phyloP scores from a whole-genome alignment of 1,140 invertebrate genomes.

The Ceratosolen solmsi region DNA sequence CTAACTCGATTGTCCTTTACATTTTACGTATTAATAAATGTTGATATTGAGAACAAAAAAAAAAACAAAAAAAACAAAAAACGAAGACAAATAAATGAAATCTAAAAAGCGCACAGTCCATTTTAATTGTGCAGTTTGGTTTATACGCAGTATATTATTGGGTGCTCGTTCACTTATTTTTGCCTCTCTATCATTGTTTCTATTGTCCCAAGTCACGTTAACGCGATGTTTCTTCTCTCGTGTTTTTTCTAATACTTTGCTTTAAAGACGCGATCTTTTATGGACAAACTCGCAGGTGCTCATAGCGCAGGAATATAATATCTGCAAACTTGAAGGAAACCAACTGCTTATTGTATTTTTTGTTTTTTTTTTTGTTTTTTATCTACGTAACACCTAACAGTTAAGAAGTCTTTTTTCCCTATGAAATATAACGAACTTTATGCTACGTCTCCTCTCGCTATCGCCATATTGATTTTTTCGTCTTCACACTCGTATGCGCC shows the following conservation, averaged over 20 bases:
- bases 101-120: not conserved
- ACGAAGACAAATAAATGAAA: not conserved
- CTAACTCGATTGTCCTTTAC: too few relatives aligned
- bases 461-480: conserved; percentile 8
- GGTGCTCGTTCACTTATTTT: too few relatives aligned
- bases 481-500: not conserved
- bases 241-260: too few relatives aligned
- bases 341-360: not conserved
- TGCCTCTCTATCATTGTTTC: not conserved
- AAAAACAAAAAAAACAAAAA: too few relatives aligned
- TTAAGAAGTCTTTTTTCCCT: not conserved
- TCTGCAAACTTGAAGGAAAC: not conserved
- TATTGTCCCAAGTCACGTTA: not conserved
- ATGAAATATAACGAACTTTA: not conserved
- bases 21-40: not conserved
- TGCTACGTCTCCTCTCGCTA: not conserved
- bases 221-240: not conserved
- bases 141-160: not conserved
- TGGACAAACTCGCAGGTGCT: not conserved
- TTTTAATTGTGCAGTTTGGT: not conserved
- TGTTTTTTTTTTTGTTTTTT: not conserved
- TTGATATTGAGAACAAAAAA: too few relatives aligned
- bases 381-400: not conserved
- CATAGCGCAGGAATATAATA: not conserved
- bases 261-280: not conserved